Evolutionary conservation across 2,797 vertebrate species (phyloP).

Genomic region (Gouania willdenowi): DNA sequence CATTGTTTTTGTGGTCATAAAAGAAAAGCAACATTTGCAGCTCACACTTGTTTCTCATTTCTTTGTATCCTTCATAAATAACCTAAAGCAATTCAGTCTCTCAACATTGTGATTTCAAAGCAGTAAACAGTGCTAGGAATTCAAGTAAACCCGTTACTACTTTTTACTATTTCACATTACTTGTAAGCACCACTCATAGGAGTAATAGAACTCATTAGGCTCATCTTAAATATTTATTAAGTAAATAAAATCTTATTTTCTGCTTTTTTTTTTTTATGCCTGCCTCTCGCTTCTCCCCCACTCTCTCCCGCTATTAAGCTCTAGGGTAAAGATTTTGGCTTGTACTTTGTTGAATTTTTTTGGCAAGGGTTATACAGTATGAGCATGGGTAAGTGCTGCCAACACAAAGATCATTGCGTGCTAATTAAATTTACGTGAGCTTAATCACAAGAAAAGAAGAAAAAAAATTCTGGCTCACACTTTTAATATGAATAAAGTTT

Average conservation of each 20-base stretch:
- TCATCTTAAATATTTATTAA: conserved; percentile 29
- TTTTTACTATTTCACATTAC: conserved; percentile 37
- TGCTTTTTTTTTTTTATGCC: too few species aligned
- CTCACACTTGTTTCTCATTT: too few species aligned
- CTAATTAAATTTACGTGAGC: conserved; percentile 35
- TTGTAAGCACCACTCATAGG: conserved; percentile 28
- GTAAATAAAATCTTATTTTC: conserved; percentile 31
- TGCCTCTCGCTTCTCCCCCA: too few species aligned
- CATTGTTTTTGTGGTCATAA: too few species aligned
- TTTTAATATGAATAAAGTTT: conserved; percentile 23
- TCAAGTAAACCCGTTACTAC: too few species aligned
- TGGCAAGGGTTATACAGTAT: conserved; percentile 34
- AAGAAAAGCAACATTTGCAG: too few species aligned
- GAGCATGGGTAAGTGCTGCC: conserved; percentile 35
- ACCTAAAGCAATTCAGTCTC: conserved; percentile 20
- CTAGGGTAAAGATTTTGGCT: conserved; percentile 39
- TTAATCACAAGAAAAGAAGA: not conserved
- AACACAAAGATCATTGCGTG: conserved; percentile 26
- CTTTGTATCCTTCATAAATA: conserved; percentile 21
- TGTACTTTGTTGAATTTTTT: conserved; percentile 32
- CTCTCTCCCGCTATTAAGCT: conserved; percentile 40
- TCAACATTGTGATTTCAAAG: too few species aligned
- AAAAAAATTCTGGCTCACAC: conserved; percentile 5
- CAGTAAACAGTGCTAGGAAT: conserved; percentile 32
- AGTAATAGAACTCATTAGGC: too few species aligned